phyloP scores from a whole-genome alignment of 2,797 vertebrate genomes.

The Aphelocoma californica region DNA sequence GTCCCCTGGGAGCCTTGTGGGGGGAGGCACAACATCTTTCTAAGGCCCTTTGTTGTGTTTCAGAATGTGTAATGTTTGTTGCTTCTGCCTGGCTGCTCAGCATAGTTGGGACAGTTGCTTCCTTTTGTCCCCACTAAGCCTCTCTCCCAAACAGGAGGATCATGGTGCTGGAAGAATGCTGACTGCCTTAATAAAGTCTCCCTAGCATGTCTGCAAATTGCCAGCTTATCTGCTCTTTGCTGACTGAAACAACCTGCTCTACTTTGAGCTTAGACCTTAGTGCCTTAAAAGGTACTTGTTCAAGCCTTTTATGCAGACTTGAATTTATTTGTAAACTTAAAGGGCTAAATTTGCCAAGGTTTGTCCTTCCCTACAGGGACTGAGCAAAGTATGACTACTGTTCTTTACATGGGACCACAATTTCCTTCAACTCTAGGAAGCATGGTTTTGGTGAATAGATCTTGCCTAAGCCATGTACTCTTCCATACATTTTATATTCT shows the following conservation, averaged over 20 bases:
- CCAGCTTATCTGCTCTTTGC: not conserved
- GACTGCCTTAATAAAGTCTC: not conserved
- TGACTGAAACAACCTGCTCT: not conserved
- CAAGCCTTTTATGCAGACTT: not conserved
- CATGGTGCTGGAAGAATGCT: not conserved
- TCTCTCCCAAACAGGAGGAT: not conserved
- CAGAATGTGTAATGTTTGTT: not conserved
- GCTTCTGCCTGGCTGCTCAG: not conserved
- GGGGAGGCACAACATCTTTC: not conserved
- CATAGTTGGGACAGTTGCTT: not conserved
- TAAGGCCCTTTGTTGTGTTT: not conserved
- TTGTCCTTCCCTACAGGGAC: not conserved
- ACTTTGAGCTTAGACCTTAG: not conserved
- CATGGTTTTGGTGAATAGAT: not conserved
- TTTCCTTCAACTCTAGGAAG: not conserved
- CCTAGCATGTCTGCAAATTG: not conserved
- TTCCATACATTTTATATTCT: not conserved
- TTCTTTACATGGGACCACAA: not conserved
- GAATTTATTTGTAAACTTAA: not conserved
- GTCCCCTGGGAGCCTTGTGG: not conserved
- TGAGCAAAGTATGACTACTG: not conserved
- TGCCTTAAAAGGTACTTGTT: constrained; percentile 7
- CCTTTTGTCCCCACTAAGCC: not conserved
- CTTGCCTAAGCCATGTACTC: not conserved
- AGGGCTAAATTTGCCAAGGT: not conserved